Conservation (phyloP, 2,113 vertebrate genomes). For the Brienomyrus brachyistius region DNA sequence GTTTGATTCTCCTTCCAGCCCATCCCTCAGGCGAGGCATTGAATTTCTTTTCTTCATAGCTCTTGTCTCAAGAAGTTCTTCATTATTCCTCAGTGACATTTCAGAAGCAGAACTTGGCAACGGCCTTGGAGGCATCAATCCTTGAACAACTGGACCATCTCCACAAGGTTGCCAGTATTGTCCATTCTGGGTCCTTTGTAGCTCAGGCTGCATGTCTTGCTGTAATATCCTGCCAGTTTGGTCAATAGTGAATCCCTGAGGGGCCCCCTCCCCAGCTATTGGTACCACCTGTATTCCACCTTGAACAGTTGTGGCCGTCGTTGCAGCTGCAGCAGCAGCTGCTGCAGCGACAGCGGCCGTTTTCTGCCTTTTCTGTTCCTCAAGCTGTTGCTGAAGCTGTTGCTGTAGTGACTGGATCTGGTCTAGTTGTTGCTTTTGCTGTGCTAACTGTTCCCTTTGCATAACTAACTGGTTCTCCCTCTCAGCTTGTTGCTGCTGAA, state of each 20-base stretch:
- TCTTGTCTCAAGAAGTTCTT: conserved; percentile 72
- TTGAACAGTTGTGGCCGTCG: conserved; percentile 73
- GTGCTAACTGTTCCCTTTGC: conserved; percentile 93
- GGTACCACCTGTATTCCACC: conserved; percentile 69
- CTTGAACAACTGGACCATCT: conserved; percentile 64
- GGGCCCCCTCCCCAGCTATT: conserved; percentile 51
- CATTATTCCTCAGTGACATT: conserved; percentile 80
- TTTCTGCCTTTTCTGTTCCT: conserved; percentile 94
- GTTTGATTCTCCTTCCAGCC: conserved; percentile 63
- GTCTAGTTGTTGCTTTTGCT: conserved; percentile 90
- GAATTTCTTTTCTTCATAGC: conserved; percentile 91
- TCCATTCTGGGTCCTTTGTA: conserved; percentile 67
- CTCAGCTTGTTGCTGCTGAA: conserved; percentile 93
- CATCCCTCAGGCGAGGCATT: conserved; percentile 86
- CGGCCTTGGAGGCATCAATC: conserved; percentile 67
- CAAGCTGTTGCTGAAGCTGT: conserved; percentile 91
- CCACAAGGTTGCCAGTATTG: conserved; percentile 72
- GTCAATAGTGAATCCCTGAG: conserved; percentile 67
- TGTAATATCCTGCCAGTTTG: conserved; percentile 66
- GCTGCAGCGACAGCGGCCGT: conserved; percentile 68
- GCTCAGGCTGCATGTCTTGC: conserved; percentile 57
- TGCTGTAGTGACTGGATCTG: conserved; percentile 96
- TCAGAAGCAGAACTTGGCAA: conserved; percentile 87
- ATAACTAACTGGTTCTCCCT: conserved; percentile 86
- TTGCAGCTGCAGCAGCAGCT: conserved; percentile 73